Percentiles rank a stretch among this genome's conserved stretches.
These are phyloP conservation scores for Alectoris magna DNA, from an alignment of 2,797 vertebrate species.

Conservation along the genomic window DNA sequence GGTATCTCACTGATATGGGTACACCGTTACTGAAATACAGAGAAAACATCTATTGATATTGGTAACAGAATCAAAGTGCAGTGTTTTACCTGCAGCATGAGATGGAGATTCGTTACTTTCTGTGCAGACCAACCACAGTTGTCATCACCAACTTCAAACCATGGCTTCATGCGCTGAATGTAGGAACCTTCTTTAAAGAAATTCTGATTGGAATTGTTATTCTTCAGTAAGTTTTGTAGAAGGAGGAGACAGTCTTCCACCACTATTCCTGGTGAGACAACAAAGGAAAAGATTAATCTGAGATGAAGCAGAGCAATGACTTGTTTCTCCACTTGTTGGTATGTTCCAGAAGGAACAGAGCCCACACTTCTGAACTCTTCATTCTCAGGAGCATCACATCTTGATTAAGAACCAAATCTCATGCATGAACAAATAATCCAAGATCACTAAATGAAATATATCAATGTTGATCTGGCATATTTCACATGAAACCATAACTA, in stretches of 20 bases:
- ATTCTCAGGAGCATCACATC: not conserved
- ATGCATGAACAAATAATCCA: not conserved
- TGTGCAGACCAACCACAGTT: constrained; percentile 98
- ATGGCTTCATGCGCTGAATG: constrained; percentile 98
- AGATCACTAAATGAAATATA: not conserved
- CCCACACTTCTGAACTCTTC: not conserved
- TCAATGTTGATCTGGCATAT: rapidly evolving
- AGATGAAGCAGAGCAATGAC: not conserved
- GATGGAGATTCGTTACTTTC: constrained; percentile 97
- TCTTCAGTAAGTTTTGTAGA: constrained; percentile 93
- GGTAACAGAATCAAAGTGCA: not conserved
- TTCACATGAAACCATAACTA: not conserved
- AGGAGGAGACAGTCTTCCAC: constrained; percentile 98
- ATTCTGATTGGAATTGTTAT: constrained; percentile 99
- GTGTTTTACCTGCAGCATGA: constrained; percentile 93
- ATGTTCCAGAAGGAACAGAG: not conserved
- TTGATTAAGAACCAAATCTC: not conserved
- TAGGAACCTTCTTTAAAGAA: constrained; percentile 99
- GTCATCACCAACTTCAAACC: constrained; percentile 98
- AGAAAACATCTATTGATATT: rapidly evolving
- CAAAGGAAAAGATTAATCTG: not conserved
- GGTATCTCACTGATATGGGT: rapidly evolving
- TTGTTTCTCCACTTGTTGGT: not conserved
- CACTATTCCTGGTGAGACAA: constrained; percentile 89
- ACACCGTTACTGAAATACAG: not conserved